Percentiles rank a stretch among this genome's conserved stretches.
Conservation (phyloP, 2,888 invertebrate genomes). For the Mythimna pallens region DNA sequence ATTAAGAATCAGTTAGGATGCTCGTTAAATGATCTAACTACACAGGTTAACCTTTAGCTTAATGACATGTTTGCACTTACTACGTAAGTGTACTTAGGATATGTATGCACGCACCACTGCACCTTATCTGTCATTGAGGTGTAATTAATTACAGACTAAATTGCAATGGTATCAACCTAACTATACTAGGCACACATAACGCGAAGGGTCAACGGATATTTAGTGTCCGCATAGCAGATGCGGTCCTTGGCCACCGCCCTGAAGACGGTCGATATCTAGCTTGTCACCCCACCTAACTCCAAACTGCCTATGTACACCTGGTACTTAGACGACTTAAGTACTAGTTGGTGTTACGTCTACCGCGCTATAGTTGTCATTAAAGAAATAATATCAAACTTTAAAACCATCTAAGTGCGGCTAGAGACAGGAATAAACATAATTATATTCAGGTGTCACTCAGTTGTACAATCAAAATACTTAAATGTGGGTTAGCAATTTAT, state of each 20-base stretch:
- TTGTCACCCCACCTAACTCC: slow-evolving; percentile 88
- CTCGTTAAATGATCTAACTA: slow-evolving; percentile 55
- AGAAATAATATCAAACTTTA: slow-evolving; percentile 45
- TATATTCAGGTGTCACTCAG: slow-evolving; percentile 46
- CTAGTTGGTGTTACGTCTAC: slow-evolving; percentile 52
- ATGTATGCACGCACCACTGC: slow-evolving; percentile 75
- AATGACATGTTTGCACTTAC: slow-evolving; percentile 60
- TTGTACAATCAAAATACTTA: slow-evolving; percentile 40
- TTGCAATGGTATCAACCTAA: slow-evolving; percentile 73
- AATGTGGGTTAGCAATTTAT: slow-evolving; percentile 51
- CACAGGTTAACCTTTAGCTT: slow-evolving; percentile 61
- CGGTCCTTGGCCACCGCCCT: slow-evolving; percentile 89
- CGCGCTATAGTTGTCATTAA: slow-evolving; percentile 49
- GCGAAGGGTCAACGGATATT: slow-evolving; percentile 89
- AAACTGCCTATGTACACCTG: slow-evolving; percentile 87
- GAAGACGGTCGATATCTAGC: slow-evolving; percentile 88
- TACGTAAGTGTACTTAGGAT: slow-evolving; percentile 51
- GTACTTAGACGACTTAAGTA: slow-evolving; percentile 78
- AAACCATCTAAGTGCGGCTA: slow-evolving; percentile 30
- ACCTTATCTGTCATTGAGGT: slow-evolving; percentile 88
- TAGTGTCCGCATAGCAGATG: slow-evolving; percentile 89
- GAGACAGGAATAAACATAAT: slow-evolving; percentile 43
- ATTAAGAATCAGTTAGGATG: slow-evolving; percentile 58
- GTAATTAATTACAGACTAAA: slow-evolving; percentile 88
- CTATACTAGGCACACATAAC: slow-evolving; percentile 79